Conservation (phyloP, 1,140 invertebrate genomes). For the Andrena cerasifolii region DNA sequence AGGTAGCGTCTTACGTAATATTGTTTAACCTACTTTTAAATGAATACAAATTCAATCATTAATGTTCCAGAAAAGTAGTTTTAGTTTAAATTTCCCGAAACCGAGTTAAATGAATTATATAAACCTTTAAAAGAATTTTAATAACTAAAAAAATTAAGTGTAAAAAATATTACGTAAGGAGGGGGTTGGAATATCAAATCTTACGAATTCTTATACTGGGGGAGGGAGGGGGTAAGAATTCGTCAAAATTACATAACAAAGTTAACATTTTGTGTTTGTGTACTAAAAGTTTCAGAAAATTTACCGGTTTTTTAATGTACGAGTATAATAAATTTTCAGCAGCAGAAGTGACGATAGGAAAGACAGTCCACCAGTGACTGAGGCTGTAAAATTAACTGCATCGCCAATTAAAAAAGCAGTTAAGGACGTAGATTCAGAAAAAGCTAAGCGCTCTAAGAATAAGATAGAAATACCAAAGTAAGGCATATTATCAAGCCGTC, state of each 20-base stretch:
- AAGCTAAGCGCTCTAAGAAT: slow-evolving; percentile 80
- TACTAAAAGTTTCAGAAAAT: neutral
- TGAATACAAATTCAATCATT: no score
- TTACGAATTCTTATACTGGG: no score
- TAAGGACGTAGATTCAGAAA: slow-evolving; percentile 77
- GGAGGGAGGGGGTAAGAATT: no score
- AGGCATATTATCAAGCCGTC: slow-evolving; percentile 58
- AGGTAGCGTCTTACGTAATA: no score
- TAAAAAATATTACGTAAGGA: no score
- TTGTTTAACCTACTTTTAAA: no score
- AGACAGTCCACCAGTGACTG: slow-evolving; percentile 77
- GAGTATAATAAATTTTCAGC: slow-evolving; percentile 56
- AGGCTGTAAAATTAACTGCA: slow-evolving; percentile 76
- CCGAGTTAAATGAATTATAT: no score
- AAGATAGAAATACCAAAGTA: slow-evolving; percentile 83
- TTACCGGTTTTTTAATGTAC: neutral
- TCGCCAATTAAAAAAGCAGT: slow-evolving; percentile 80
- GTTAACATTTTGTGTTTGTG: neutral
- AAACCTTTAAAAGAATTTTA: no score
- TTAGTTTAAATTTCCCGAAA: no score
- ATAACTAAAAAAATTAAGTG: no score
- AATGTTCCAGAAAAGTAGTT: no score
- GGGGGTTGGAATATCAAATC: no score
- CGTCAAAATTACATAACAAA: neutral
- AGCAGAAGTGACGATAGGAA: slow-evolving; percentile 78